Evolutionary conservation across 2,797 vertebrate species (phyloP).

Genomic region (Argyrosomus regius): DNA sequence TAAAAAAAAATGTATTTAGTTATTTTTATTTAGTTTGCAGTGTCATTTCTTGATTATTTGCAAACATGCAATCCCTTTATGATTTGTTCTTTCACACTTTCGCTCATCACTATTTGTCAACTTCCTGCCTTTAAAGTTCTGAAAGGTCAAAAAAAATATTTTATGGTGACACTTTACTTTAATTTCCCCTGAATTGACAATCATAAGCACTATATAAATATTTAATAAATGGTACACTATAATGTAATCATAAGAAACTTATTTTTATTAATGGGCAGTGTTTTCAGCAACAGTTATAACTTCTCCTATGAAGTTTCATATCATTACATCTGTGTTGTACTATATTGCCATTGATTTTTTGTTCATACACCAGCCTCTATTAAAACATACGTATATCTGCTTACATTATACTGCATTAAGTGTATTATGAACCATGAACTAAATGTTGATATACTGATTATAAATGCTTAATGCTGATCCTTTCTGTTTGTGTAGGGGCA

Average conservation of each 20-base stretch:
- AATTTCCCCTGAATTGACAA: background rate
- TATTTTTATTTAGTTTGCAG: background rate
- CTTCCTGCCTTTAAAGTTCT: background rate
- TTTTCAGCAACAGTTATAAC: background rate
- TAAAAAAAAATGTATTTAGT: background rate
- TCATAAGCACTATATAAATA: background rate
- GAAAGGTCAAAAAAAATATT: background rate
- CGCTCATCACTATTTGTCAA: background rate
- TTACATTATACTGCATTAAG: background rate
- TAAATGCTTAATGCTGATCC: background rate
- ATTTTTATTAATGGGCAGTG: background rate
- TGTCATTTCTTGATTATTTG: background rate
- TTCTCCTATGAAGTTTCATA: background rate
- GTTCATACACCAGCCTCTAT: background rate
- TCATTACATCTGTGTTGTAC: background rate
- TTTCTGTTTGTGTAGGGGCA: slow-evolving; percentile 76
- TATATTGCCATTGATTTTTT: background rate
- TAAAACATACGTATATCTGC: background rate
- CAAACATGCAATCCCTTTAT: background rate
- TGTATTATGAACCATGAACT: background rate
- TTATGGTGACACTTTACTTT: background rate
- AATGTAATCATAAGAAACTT: too few species aligned
- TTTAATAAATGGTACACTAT: background rate
- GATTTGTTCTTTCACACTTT: background rate
- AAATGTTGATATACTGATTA: background rate